Conservation (phyloP, 2,888 invertebrate species). For the Uropetala carovei region DNA sequence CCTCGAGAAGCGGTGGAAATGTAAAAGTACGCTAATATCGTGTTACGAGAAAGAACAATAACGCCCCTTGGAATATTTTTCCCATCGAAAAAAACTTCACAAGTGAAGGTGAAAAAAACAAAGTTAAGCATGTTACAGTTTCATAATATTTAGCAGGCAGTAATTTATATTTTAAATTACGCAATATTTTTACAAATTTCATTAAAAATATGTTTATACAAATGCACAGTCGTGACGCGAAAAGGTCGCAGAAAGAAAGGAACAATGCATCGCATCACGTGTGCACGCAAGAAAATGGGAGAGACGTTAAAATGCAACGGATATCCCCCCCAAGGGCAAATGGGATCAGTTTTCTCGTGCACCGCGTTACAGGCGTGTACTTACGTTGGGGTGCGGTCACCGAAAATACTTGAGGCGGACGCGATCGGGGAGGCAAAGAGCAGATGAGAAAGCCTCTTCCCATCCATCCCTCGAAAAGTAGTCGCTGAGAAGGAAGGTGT, state of each 20-base stretch:
- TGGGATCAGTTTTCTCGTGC: not conserved
- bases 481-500: not conserved
- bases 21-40: not conserved
- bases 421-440: not conserved
- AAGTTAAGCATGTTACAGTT: too few species aligned
- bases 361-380: not conserved
- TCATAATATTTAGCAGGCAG: too few species aligned
- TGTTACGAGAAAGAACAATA: not conserved
- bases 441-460: constrained; percentile 14
- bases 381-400: constrained; percentile 16
- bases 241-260: too few species aligned
- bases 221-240: not conserved
- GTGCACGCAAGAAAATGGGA: not conserved
- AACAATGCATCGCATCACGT: too few species aligned
- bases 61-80: not conserved
- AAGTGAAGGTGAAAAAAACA: too few species aligned
- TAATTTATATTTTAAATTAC: too few species aligned
- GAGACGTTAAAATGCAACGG: not conserved
- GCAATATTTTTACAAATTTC: not conserved
- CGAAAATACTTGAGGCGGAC: constrained; percentile 8
- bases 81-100: not conserved
- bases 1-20: not conserved
- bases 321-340: not conserved
- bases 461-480: constrained; percentile 35
- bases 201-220: too few species aligned